Evolutionary conservation across 1,140 invertebrate species (phyloP).

Genomic region (Anastrepha obliqua): DNA sequence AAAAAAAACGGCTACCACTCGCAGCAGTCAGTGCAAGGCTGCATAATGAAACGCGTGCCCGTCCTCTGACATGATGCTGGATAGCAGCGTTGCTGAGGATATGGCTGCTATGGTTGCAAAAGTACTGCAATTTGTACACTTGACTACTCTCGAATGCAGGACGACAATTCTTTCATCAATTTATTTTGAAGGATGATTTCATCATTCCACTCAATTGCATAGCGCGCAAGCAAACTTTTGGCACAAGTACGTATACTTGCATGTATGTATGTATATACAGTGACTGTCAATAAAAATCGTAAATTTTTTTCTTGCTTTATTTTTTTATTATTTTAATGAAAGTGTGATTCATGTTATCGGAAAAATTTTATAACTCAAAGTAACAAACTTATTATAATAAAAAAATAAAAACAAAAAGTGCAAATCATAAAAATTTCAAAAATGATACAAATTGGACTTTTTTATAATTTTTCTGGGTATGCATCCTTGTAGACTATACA

Average conservation of each 20-base stretch:
- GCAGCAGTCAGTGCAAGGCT: neutral
- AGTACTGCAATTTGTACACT: slow-evolving; percentile 9
- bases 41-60: neutral
- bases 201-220: slow-evolving; percentile 35
- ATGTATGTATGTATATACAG: too few relatives aligned
- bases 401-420: too few relatives aligned
- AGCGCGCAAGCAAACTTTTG: neutral
- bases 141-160: slow-evolving; percentile 23
- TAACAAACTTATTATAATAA: too few relatives aligned
- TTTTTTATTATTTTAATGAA: neutral
- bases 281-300: too few relatives aligned
- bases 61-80: neutral
- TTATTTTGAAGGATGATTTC: slow-evolving; percentile 43
- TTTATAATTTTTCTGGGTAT: too few relatives aligned
- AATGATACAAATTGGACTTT: too few relatives aligned
- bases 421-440: too few relatives aligned
- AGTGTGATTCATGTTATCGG: too few relatives aligned
- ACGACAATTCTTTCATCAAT: slow-evolving; percentile 39
- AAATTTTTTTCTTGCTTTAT: too few relatives aligned
- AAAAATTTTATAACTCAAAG: too few relatives aligned
- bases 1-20: neutral
- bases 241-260: neutral
- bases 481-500: too few relatives aligned
- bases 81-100: neutral
- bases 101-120: neutral